Conservation (phyloP, 1,140 invertebrate genomes). For the Sitodiplosis mosellana region DNA sequence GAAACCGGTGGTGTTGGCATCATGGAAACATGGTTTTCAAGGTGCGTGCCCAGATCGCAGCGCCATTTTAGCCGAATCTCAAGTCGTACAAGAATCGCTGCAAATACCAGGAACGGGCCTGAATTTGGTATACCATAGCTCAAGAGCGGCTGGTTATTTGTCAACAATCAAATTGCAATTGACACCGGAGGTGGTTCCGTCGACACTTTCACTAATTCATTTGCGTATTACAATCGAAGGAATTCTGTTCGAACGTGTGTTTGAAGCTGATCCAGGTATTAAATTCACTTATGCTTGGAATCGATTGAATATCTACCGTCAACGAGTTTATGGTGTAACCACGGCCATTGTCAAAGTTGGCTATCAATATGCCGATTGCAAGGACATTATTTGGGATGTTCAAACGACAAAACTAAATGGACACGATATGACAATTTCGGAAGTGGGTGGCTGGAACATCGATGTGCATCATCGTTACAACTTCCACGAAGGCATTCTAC, state of each 20-base stretch:
- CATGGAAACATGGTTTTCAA: slow-evolving; percentile 93
- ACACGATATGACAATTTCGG: slow-evolving; percentile 89
- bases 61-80: slow-evolving; percentile 84
- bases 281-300: slow-evolving; percentile 97
- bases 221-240: slow-evolving; percentile 86
- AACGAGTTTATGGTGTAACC: slow-evolving; percentile 81
- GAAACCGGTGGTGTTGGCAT: slow-evolving; percentile 85
- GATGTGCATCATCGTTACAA: slow-evolving; percentile 96
- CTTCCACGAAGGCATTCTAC: slow-evolving; percentile 91
- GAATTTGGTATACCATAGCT: slow-evolving; percentile 89
- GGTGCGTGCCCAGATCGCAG: slow-evolving; percentile 83
- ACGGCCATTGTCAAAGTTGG: slow-evolving; percentile 87
- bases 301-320: slow-evolving; percentile 85
- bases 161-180: slow-evolving; percentile 89
- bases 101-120: slow-evolving; percentile 82
- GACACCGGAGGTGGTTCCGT: slow-evolving; percentile 67
- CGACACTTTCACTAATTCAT: slow-evolving; percentile 67
- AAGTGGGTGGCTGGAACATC: slow-evolving; percentile 91
- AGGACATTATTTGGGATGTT: slow-evolving; percentile 86
- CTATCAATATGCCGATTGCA: slow-evolving; percentile 86
- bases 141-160: slow-evolving; percentile 73
- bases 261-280: slow-evolving; percentile 88
- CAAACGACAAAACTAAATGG: slow-evolving; percentile 88
- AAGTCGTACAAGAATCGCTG: slow-evolving; percentile 86
- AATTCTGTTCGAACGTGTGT: slow-evolving; percentile 76